Percentiles rank a stretch among this genome's conserved stretches.
Evolutionary conservation across 2,113 vertebrate genomes (phyloP).

Genomic region (Hypomesus transpacificus): DNA sequence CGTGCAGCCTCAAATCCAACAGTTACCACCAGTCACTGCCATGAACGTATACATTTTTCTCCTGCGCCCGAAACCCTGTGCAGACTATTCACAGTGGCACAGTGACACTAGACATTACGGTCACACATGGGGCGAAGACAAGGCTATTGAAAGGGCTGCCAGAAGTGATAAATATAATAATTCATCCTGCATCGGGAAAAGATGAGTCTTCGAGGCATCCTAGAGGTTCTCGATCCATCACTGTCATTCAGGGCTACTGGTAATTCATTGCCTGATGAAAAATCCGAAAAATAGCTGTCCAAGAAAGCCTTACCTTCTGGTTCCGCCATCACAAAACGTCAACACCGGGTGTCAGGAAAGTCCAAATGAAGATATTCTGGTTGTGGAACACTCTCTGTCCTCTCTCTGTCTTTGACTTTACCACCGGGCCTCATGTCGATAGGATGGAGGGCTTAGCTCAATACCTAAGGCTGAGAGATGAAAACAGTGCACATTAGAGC

Average conservation of each 20-base stretch:
- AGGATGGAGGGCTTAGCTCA: background rate
- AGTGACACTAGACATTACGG: conserved; percentile 39
- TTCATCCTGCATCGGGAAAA: conserved; percentile 25
- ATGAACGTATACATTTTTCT: conserved; percentile 7
- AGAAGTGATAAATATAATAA: conserved; percentile 39
- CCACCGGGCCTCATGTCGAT: background rate
- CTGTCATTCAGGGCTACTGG: conserved; percentile 27
- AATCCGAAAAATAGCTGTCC: background rate
- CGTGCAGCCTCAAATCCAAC: conserved; percentile 4
- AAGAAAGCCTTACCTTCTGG: no score
- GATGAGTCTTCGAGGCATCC: conserved; percentile 24
- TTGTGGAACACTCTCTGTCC: background rate
- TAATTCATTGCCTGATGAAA: conserved; percentile 19
- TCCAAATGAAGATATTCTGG: background rate
- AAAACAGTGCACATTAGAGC: conserved; percentile 42
- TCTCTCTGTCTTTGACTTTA: background rate
- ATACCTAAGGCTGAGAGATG: conserved; percentile 3
- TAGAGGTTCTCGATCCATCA: conserved; percentile 37
- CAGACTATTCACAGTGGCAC: conserved; percentile 21
- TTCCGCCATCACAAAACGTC: background rate
- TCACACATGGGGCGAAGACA: conserved; percentile 36
- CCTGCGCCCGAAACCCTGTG: conserved; percentile 15
- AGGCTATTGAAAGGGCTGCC: conserved; percentile 39
- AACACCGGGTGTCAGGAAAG: background rate
- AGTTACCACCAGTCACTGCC: conserved; percentile 9